Percentiles rank a stretch among this genome's conserved stretches.
Evolutionary conservation across 2,113 vertebrate species (phyloP).

Genomic region (Indicator maculatus): DNA sequence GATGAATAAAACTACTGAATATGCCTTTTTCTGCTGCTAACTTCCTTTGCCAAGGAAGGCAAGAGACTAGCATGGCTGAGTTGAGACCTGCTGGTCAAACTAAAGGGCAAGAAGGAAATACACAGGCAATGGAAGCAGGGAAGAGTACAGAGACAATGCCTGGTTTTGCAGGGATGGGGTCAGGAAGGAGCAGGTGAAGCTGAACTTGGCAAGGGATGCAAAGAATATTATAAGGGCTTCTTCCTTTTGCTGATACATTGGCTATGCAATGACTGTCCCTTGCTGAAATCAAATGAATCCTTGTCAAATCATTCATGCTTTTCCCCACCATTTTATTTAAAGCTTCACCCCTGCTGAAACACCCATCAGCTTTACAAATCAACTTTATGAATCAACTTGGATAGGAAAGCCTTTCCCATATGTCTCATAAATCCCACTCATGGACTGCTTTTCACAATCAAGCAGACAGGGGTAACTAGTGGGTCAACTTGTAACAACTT

Average conservation of each 20-base stretch:
- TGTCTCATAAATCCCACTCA: not conserved
- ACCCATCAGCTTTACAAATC: slow-evolving; percentile 6
- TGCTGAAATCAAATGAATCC: not conserved
- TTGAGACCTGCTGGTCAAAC: too few relatives aligned
- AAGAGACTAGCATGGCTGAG: too few relatives aligned
- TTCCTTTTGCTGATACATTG: not conserved
- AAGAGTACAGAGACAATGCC: too few relatives aligned
- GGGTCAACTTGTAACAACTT: slow-evolving; percentile 13
- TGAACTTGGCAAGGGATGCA: too few relatives aligned
- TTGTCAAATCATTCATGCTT: not conserved
- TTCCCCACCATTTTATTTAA: not conserved
- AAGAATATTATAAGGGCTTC: too few relatives aligned
- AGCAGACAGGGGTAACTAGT: slow-evolving; percentile 23
- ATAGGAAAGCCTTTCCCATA: slow-evolving; percentile 18
- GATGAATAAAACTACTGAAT: not conserved
- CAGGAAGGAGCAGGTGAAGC: too few relatives aligned
- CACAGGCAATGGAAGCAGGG: too few relatives aligned
- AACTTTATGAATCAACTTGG: slow-evolving; percentile 27
- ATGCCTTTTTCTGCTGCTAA: not conserved
- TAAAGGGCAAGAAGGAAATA: too few relatives aligned
- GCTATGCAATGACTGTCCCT: not conserved
- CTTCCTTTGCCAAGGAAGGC: not conserved
- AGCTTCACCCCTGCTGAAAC: not conserved
- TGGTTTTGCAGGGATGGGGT: too few relatives aligned
- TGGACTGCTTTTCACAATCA: slow-evolving; percentile 23